Conservation (phyloP, 1,140 invertebrate species). For the Diabrotica undecimpunctata region DNA sequence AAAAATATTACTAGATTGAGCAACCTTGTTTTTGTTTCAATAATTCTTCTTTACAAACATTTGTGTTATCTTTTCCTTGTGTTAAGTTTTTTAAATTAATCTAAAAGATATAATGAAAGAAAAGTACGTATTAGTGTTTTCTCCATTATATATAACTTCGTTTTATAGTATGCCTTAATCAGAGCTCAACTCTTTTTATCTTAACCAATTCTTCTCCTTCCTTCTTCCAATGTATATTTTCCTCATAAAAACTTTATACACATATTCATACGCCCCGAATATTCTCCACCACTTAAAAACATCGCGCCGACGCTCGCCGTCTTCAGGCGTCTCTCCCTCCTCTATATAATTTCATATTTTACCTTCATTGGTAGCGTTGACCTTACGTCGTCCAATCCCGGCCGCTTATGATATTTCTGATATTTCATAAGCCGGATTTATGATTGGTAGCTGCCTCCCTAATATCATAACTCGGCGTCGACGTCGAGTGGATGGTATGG, state of each 20-base stretch:
- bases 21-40: too few relatives aligned
- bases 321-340: constrained; percentile 9
- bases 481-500: background rate
- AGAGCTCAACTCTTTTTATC: too few relatives aligned
- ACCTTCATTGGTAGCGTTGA: constrained; percentile 33
- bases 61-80: too few relatives aligned
- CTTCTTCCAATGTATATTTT: too few relatives aligned
- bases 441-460: constrained; percentile 35
- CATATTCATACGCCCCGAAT: background rate
- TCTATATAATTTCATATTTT: constrained; percentile 41
- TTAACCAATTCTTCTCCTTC: too few relatives aligned
- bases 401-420: constrained; percentile 39
- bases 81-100: too few relatives aligned
- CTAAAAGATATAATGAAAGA: too few relatives aligned
- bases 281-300: constrained; percentile 12
- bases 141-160: too few relatives aligned
- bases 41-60: too few relatives aligned
- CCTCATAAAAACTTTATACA: background rate
- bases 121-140: too few relatives aligned
- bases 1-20: too few relatives aligned
- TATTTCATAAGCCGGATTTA: constrained; percentile 37
- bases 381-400: constrained; percentile 27
- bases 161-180: too few relatives aligned
- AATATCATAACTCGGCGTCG: constrained; percentile 20
- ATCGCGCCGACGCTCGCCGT: constrained; percentile 26